These are phyloP conservation scores for Argopecten irradians DNA, from an alignment of 1,140 invertebrate species.

Conservation along the genomic window DNA sequence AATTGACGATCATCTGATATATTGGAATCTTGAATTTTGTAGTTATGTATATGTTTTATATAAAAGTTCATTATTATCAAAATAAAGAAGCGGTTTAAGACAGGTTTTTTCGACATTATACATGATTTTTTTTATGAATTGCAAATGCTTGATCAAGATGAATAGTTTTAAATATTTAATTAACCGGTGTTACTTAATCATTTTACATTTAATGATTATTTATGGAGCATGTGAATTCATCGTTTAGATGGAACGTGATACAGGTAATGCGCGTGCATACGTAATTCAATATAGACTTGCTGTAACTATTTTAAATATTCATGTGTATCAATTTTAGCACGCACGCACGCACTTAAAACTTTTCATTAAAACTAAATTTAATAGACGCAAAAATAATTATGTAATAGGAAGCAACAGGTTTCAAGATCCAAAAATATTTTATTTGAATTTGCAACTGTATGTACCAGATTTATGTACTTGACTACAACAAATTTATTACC, in stretches of 20 bases:
- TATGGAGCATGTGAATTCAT: not conserved
- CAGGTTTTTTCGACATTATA: no score
- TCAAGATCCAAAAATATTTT: not conserved
- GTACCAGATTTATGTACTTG: not conserved
- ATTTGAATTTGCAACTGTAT: not conserved
- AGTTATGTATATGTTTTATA: no score
- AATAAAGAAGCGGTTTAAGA: no score
- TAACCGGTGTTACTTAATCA: no score
- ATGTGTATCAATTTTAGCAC: not conserved
- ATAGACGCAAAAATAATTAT: not conserved
- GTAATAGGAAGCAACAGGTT: not conserved
- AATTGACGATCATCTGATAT: no score
- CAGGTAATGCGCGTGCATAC: not conserved
- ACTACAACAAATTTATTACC: no score
- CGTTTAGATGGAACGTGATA: not conserved
- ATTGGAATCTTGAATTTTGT: no score
- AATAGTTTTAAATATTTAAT: no score
- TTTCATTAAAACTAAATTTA: not conserved
- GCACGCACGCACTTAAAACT: not conserved
- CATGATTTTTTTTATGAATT: no score
- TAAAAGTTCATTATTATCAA: no score
- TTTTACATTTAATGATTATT: not conserved
- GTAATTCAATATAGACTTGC: not conserved
- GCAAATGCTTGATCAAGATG: no score
- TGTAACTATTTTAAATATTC: not conserved